A percentile compares a stretch with the other conserved stretches of the same genome.
phyloP scores from a whole-genome alignment of 2,797 vertebrate genomes.

The Diplodus sargus region DNA sequence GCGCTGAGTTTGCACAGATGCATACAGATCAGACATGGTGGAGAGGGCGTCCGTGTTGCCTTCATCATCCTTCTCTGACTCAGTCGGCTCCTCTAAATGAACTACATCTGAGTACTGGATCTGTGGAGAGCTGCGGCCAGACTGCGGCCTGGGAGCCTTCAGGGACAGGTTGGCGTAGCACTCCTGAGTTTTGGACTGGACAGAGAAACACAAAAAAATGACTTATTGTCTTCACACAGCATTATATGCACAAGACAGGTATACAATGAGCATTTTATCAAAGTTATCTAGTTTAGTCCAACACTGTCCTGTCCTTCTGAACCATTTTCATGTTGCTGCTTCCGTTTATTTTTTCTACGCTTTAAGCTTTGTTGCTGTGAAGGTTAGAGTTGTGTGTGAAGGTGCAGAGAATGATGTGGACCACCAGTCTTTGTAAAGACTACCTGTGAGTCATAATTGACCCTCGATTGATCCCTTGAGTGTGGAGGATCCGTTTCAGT shows the following conservation, averaged over 20 bases:
- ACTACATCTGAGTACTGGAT: constrained; percentile 72
- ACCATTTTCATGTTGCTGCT: background rate
- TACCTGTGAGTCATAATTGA: constrained; percentile 61
- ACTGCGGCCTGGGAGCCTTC: constrained; percentile 70
- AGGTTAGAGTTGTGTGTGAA: background rate
- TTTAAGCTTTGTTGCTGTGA: background rate
- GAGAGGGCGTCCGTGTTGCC: constrained; percentile 54
- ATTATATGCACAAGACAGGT: background rate
- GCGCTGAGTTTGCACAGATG: constrained; percentile 81
- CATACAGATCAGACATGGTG: constrained; percentile 80
- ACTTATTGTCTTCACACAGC: background rate
- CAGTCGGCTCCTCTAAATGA: constrained; percentile 35
- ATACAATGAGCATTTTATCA: background rate
- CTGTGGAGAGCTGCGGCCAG: constrained; percentile 70
- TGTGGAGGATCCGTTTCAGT: constrained; percentile 44
- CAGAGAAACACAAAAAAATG: constrained; percentile 24
- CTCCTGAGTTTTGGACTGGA: constrained; percentile 67
- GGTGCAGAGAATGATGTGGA: background rate
- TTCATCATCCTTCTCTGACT: constrained; percentile 49
- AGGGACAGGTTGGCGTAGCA: constrained; percentile 84
- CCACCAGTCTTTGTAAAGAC: background rate
- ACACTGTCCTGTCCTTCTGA: background rate
- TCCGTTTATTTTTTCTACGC: background rate
- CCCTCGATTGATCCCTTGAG: constrained; percentile 45
- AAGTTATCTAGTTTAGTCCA: background rate